Base-by-base conservation (phyloP, 2,797 vertebrate species). In the Eleutherodactylus coqui region DNA sequence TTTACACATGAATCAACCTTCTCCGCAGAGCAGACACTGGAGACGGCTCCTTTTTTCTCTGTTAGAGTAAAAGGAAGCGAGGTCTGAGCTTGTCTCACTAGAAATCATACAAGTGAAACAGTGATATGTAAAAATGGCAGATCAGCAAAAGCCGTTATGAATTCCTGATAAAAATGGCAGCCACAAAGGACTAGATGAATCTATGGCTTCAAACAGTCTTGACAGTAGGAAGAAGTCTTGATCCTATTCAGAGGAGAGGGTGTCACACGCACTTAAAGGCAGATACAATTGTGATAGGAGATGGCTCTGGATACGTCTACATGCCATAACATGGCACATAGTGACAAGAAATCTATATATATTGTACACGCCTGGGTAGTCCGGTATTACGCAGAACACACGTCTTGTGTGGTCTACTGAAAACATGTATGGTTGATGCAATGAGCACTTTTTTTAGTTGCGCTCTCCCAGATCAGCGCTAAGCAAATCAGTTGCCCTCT, bases 1-100 rank as follows among this genome's bases (percentile, higher is more conserved):
- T 96, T 96, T 96, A 94, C 95, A 96, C 94, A 96, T 96, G 95
- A 96, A 96, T 95, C 92, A 92, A 90, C 90, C 89, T 93, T 91
- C 92, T 92, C 84, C 70, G 89, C 90, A 89, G 89, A 91, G 89
- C 29, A 88, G 92, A 91, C 93, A 93, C 90, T 89, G 91, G 92
- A 93, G 92, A 94, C 82, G 0, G 91, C 89, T 90, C 84, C 70
- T 87, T 84, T 93, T 92, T 94, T 92, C 91, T 93, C 91, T 88
- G 89, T 89, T 38, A 6, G 88, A 84, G 85, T 92, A 91, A 92
- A 92, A 93, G 88, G 90, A 89, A 90, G 91, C 79, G 89, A 92
- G 91, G 90, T 90, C 89, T 90, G 87, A 92, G 93, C 92, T 94
- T 93, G 93, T 94, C 93, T 95, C 92, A 87, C 90, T 90, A 93